Conservation (phyloP, 2,888 invertebrate genomes). For the Megastigmus dorsalis region DNA sequence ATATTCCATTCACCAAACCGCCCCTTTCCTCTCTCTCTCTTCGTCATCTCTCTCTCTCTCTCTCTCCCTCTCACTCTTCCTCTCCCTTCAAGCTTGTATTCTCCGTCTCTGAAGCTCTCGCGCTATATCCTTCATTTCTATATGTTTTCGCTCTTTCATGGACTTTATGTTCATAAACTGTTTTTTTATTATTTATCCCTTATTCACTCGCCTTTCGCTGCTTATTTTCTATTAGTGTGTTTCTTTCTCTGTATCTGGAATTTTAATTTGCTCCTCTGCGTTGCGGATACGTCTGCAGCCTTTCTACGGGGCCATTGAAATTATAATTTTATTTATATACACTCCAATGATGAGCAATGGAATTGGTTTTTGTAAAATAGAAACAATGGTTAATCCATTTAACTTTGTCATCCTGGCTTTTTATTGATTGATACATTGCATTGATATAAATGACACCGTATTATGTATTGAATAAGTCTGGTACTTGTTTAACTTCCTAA, state of each 20-base stretch:
- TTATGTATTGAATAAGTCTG: no score
- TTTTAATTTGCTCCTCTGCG: neutral
- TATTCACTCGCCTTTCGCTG: neutral
- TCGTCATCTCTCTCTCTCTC: slow-evolving; percentile 19
- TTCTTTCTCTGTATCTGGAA: neutral
- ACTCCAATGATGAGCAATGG: no score
- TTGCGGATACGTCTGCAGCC: no score
- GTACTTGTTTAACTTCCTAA: no score
- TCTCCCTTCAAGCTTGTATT: slow-evolving; percentile 20
- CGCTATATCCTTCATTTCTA: slow-evolving; percentile 24
- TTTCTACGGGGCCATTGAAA: neutral
- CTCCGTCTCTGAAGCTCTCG: neutral
- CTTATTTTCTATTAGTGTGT: neutral
- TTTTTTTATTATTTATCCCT: slow-evolving; percentile 10
- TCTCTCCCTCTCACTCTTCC: slow-evolving; percentile 54
- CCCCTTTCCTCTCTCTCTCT: slow-evolving; percentile 53
- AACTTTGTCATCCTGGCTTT: no score
- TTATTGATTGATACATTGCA: no score
- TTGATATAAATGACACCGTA: no score
- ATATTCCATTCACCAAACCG: slow-evolving; percentile 74
- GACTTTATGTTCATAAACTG: slow-evolving; percentile 15
- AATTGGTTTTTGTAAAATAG: no score
- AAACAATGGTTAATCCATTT: no score
- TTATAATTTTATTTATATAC: no score
- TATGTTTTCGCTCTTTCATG: slow-evolving; percentile 22